Evolutionary conservation across 2,888 invertebrate species (phyloP).

Genomic region (Tribolium freemani): DNA sequence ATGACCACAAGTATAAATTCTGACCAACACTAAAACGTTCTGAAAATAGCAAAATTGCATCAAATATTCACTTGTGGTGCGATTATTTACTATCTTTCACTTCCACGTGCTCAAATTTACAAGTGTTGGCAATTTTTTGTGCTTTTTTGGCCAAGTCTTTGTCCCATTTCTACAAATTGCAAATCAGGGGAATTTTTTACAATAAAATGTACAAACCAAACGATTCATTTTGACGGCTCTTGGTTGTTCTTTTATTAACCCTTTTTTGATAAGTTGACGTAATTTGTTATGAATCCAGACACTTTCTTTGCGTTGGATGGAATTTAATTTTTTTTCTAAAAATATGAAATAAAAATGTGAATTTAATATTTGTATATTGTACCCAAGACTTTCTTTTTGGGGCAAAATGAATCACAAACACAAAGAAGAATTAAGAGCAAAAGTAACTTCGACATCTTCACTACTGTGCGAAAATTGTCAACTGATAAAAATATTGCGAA

Average conservation of each 20-base stretch:
- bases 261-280: not conserved
- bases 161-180: constrained; percentile 51
- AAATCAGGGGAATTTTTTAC: not conserved
- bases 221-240: not conserved
- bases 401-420: not conserved
- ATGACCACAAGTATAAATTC: constrained; percentile 47
- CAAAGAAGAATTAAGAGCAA: not conserved
- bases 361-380: not conserved
- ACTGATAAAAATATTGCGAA: no score
- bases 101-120: constrained; percentile 38
- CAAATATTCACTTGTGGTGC: not conserved
- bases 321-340: not conserved
- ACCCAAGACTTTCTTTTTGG: not conserved
- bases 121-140: constrained; percentile 52
- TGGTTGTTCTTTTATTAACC: constrained; percentile 16
- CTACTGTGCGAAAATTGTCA: no score
- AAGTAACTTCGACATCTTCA: not conserved
- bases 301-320: not conserved
- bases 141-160: constrained; percentile 48
- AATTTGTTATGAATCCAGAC: constrained; percentile 6
- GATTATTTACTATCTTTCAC: constrained; percentile 40
- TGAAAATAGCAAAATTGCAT: constrained; percentile 41
- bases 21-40: constrained; percentile 53
- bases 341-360: no score
- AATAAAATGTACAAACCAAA: constrained; percentile 2